Evolutionary conservation across 2,797 vertebrate species (phyloP), one percentile per base, ranked within the genome.

Genomic region (Poliocrania exsul): DNA sequence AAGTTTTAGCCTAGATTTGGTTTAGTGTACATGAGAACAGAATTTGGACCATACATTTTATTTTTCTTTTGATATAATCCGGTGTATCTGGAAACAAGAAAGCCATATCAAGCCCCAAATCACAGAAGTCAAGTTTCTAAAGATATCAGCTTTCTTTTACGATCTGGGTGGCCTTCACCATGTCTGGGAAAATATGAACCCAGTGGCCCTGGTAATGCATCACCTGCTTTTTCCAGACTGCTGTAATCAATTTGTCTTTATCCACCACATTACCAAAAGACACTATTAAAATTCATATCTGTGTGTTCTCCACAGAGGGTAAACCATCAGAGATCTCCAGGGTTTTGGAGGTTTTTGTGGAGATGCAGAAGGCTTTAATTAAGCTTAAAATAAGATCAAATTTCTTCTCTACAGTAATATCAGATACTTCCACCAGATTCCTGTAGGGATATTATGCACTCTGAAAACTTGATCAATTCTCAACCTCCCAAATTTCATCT

Each of bases 241-340:
- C 95, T 97, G 93, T 89, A 91, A 96, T 94, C 95, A 95, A 93
- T 96, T 97, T 96, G 84, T 96, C 91, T 93, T 94, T 96, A 96
- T 96, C 72, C 89, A 91, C 91, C 86, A 96, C 81, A 90, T 89
- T 92, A 96, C 94, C 90, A 95, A 93, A 95, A 94, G 84, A 94
- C 54, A 92, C 73, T 92, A 95, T 95, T 96, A 94, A 97, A 96
- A 93, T 94, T 94, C 80, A 18, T 97, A 96, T 93, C 82, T 95
- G 57, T 95, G 85, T 88, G 86, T 95, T 96, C 87, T 96, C 93
- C 81, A 91, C 84, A 95, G 89, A 93, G 89, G 86, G 83, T 81
- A 97, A 96, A 95, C 82, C 89, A 94, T 94, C 80, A 90, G 89
- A 86, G 87, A 93, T 94, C 83, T 80, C 91, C 57, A 93, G 81